phyloP scores from a whole-genome alignment of 1,140 invertebrate genomes.

The Cydia pomonella region DNA sequence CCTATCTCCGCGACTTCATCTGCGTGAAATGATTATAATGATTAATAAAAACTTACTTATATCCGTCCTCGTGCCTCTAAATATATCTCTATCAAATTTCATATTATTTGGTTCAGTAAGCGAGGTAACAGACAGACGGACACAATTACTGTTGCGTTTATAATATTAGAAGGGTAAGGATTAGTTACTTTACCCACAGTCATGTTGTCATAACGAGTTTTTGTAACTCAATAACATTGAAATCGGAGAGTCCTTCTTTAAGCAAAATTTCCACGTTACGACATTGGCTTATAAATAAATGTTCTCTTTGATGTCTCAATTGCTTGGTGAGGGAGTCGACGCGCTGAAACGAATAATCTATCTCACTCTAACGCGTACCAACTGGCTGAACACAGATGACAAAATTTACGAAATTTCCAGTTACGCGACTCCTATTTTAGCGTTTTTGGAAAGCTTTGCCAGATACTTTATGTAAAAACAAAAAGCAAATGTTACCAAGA shows the following conservation, averaged over 20 bases:
- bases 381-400: constrained; percentile 1
- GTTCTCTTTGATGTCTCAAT: constrained; percentile 18
- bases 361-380: constrained; percentile 29
- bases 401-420: background rate
- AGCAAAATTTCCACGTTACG: background rate
- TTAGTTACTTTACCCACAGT: background rate
- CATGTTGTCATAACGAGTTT: background rate
- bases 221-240: background rate
- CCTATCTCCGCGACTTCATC: no score
- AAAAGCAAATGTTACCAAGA: no score
- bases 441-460: background rate
- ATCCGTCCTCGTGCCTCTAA: no score
- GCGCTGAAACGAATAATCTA: constrained; percentile 18
- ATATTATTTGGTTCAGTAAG: no score
- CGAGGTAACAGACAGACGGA: no score
- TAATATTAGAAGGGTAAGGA: no score
- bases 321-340: constrained; percentile 21
- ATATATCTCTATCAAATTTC: no score
- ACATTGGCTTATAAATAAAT: constrained; percentile 22
- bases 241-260: background rate
- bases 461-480: no score
- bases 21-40: no score
- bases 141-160: no score
- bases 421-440: background rate
- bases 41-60: no score